Base-by-base conservation (phyloP, 1,140 invertebrate genomes). In the Nephotettix cincticeps region DNA sequence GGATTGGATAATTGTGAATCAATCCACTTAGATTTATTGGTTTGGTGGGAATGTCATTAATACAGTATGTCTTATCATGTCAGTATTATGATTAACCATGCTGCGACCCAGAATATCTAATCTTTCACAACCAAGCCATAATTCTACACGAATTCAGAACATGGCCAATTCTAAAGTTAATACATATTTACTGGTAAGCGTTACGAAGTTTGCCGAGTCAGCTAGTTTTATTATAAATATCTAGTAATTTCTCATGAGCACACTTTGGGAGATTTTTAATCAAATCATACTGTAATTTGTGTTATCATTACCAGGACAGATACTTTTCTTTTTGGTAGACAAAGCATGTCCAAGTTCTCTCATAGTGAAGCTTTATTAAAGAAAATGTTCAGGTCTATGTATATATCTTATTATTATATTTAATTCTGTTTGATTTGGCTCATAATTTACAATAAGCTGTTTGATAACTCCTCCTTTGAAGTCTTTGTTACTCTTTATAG, bases 281-380 rank as follows among this genome's bases (percentile, higher is more conserved):
- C n/a, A n/a, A n/a, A n/a, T 63, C 58, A 63, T 63, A n/a, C 4
- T 9, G 58, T 63, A 63, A 9, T 9, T 27, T 63, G 27, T 63
- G 14, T 19, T 25, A 63, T 63, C 58, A 3, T 4, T 4, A 4
- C 58, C 58, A n/a, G 58, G 58, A 4, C 6, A 6, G 6, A n/a
- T 51, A n/a, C 19, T 51, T 51, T 51, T 51, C n/a, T 51, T 4
- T 51, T 63, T 63, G 3, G 58, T 6, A 25, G 4, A 25, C 4
- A 63, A 25, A 4, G 23, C 58, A 6, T 3, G 1, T 27, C 27
- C 4, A 6, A 63, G 23, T 19, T 63, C 58, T n/a, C 19, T 30
- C 1, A 63, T 3, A 9, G 9, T 63, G 23, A 63, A 63, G 9
- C 27, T 4, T n/a, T 6, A 9, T 63, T 63, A 3, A 4, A 63